These are phyloP conservation scores for Hemibagrus guttatus DNA, from an alignment of 2,797 vertebrate genomes.

Conservation along the genomic window DNA sequence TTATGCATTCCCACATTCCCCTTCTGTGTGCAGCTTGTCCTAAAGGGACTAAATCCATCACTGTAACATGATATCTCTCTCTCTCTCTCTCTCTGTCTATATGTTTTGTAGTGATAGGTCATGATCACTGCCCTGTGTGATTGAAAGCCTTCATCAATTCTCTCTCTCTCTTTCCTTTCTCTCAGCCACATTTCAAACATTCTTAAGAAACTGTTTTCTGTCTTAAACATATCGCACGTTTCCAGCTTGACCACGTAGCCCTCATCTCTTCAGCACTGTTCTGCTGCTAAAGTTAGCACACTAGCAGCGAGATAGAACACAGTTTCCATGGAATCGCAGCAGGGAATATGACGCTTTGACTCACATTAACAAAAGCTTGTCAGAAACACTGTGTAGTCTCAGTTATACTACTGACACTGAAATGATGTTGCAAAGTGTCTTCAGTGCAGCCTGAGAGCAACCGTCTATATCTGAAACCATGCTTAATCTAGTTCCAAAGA, in stretches of 20 bases:
- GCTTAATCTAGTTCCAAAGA: constrained; percentile 8
- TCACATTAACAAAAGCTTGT: constrained; percentile 43
- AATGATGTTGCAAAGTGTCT: background rate
- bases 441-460: background rate
- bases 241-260: background rate
- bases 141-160: background rate
- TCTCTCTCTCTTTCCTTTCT: background rate
- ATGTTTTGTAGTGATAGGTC: background rate
- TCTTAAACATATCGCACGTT: background rate
- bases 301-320: constrained; percentile 31
- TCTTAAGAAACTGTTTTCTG: background rate
- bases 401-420: background rate
- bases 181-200: background rate
- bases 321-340: constrained; percentile 49
- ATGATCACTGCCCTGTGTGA: background rate
- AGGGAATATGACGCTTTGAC: constrained; percentile 21
- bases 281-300: constrained; percentile 47
- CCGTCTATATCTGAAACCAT: background rate
- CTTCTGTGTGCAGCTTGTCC: constrained; percentile 1
- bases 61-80: background rate
- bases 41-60: constrained; percentile 21
- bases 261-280: constrained; percentile 27
- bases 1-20: constrained; percentile 4
- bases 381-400: constrained; percentile 24
- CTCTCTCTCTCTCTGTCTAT: background rate